Evolutionary conservation across 2,113 vertebrate species (phyloP), one percentile per base, ranked within the genome.

Genomic region (Sorex araneus): DNA sequence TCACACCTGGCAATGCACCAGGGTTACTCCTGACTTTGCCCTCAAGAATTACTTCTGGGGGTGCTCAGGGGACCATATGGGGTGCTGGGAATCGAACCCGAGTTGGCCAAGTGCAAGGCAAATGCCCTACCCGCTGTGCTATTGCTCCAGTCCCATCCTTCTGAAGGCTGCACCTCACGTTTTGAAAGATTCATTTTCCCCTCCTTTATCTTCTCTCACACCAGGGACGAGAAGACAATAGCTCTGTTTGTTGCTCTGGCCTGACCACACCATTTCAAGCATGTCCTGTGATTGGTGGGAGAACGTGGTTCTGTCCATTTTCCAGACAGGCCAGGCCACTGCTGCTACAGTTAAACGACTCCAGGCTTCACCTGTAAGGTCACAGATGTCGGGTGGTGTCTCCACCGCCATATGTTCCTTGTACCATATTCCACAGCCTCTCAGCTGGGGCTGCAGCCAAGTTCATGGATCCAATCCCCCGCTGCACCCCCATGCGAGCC

Each of bases 381-480:
- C 50, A 36, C 27, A 79, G 85, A 82, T 6, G 16, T 3, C 9
- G 16, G 40, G 15, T 45, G 50, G 84, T 70, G 28, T 77, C n/a
- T 91, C 90, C n/a, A 36, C n/a, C n/a, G n/a, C n/a, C n/a, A n/a
- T n/a, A n/a, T 28, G 40, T 34, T 67, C 25, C 43, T 69, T 32
- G 70, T 36, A 73, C 75, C 36, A 67, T 6, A 45, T 23, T 85
- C 94, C 2, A 30, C 50, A 2, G 30, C 34, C 76, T 90, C 71
- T 85, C 75, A 36, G 95, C 83, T 6, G 18, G 43, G 19, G 3
- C 27, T 1, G 0, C 11, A 83, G 92, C 79, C 94, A 95, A 76
- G 79, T 30, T 64, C 32, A 3, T 75, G 79, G 85, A 95, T 83
- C 71, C 83, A 69, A 25, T 95, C 86, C 73, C 91, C 91, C 74